Base-by-base conservation (phyloP, 2,113 vertebrate species). In the Poecilia latipinna region DNA sequence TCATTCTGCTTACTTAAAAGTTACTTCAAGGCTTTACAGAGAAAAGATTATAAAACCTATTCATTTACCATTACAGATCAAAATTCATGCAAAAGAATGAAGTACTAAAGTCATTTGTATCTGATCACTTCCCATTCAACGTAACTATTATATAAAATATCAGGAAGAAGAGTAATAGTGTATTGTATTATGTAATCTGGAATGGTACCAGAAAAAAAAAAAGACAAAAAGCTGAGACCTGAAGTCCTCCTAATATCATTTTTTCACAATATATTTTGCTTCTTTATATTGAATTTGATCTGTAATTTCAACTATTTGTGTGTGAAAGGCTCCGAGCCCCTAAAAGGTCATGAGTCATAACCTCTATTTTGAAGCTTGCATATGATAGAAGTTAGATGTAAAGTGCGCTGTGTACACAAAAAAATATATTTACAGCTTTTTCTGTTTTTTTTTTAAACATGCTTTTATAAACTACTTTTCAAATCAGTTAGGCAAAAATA, bases 341-440 rank as follows among this genome's bases (percentile, higher is more conserved):
- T 1, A 1, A 19, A 17, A 12, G 0, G 57, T 32, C 4, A 69
- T 39, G 24, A 31, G 69, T 2, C 61, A 35, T 8, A 17, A 65
- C 60, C 39, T 39, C 39, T 75, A 28, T 60, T 2, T 22, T 72
- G 12, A 79, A 48, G 65, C 71, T 79, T 88, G 86, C 82, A 84
- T 84, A 89, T 82, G 51, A 85, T 74, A 74, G 42, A 70, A 74
- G 61, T 82, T 80, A 24, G 19, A 19, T 51, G 32, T 93, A 94
- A 94, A 94, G 93, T 94, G 93, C 92, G 82, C 78, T 70, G 82
- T 88, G 88, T 73, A 90, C 65, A 83, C 67, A 87, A 10, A 35
- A 2, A 60, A 85, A 69, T 51, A 77, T 72, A 88, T 82, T 79
- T 88, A 84, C 76, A 89, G 62, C 3, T 37, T 12, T 48, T 31